Conservation (phyloP, 2,113 vertebrate genomes). For the Gavialis gangeticus region DNA sequence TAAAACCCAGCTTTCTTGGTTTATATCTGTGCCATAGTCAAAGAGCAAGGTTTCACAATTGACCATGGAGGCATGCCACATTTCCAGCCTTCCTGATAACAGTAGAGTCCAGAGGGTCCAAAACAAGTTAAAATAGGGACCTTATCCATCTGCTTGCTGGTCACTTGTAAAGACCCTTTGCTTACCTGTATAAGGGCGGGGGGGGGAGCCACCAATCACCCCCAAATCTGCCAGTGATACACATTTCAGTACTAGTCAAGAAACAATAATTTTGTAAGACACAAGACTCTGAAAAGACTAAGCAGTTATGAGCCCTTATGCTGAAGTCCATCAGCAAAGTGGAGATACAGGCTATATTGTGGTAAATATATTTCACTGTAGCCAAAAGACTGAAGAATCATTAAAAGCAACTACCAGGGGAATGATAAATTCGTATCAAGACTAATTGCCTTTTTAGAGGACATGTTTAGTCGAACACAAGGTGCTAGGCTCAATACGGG, state of each 20-base stretch:
- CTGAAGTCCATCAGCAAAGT: neutral
- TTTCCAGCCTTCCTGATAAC: neutral
- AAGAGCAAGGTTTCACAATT: too few species aligned
- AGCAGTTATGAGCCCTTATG: fast-evolving
- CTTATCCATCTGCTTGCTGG: neutral
- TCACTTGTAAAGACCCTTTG: neutral
- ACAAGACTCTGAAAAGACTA: neutral
- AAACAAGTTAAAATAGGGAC: neutral
- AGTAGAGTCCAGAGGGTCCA: too few species aligned
- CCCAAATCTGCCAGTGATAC: neutral
- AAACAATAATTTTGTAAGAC: fast-evolving
- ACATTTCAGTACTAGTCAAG: neutral
- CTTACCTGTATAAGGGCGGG: neutral
- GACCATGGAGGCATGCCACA: too few species aligned
- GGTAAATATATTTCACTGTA: neutral
- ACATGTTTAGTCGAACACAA: slow-evolving; percentile 29
- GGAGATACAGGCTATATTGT: neutral
- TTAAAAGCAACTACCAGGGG: neutral
- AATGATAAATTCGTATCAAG: neutral
- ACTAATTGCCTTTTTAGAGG: slow-evolving; percentile 25
- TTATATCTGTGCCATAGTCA: too few species aligned
- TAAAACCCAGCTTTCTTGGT: neutral
- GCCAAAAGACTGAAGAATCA: neutral
- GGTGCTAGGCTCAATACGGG: slow-evolving; percentile 57
- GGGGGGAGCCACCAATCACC: too few species aligned